A percentile compares a stretch with the other conserved stretches of the same genome.
Conservation (phyloP, 1,140 invertebrate species). For the Ptiloglossa arizonensis region DNA sequence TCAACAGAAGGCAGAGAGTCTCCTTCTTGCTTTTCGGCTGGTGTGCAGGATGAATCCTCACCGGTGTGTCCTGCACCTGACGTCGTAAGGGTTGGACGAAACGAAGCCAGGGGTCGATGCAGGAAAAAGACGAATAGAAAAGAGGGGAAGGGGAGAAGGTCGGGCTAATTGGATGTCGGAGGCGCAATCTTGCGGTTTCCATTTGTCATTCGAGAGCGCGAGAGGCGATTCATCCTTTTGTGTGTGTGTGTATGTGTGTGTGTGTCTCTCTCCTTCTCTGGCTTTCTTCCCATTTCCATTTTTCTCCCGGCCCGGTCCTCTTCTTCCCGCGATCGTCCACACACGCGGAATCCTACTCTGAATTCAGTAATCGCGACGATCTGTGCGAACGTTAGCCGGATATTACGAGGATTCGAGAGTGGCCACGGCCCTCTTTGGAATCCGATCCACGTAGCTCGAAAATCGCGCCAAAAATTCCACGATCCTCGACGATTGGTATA, state of each 20-base stretch:
- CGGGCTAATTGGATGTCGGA: slow-evolving; percentile 79
- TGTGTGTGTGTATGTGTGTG: too few relatives aligned
- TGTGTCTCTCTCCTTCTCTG: slow-evolving; percentile 13
- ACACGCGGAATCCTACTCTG: slow-evolving; percentile 41
- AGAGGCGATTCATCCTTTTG: slow-evolving; percentile 44
- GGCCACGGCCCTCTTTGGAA: slow-evolving; percentile 11
- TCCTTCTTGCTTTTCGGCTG: slow-evolving; percentile 61
- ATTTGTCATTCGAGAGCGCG: slow-evolving; percentile 77
- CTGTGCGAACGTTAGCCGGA: slow-evolving; percentile 18
- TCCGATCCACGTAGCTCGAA: slow-evolving; percentile 17
- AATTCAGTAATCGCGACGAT: slow-evolving; percentile 44
- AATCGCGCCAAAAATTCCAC: slow-evolving; percentile 14
- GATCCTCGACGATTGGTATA: not conserved
- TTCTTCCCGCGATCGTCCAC: slow-evolving; percentile 16
- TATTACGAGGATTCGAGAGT: slow-evolving; percentile 24
- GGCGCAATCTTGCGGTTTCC: slow-evolving; percentile 78
- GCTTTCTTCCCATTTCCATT: slow-evolving; percentile 49
- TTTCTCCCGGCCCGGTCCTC: slow-evolving; percentile 18
- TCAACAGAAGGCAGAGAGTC: slow-evolving; percentile 66
- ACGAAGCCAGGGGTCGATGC: slow-evolving; percentile 44
- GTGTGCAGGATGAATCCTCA: slow-evolving; percentile 65
- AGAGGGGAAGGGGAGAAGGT: slow-evolving; percentile 48
- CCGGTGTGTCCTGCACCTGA: slow-evolving; percentile 70
- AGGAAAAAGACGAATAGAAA: slow-evolving; percentile 52
- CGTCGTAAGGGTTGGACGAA: slow-evolving; percentile 56